Base-by-base conservation (phyloP, 2,888 invertebrate species). In the Lepas anatifera region DNA sequence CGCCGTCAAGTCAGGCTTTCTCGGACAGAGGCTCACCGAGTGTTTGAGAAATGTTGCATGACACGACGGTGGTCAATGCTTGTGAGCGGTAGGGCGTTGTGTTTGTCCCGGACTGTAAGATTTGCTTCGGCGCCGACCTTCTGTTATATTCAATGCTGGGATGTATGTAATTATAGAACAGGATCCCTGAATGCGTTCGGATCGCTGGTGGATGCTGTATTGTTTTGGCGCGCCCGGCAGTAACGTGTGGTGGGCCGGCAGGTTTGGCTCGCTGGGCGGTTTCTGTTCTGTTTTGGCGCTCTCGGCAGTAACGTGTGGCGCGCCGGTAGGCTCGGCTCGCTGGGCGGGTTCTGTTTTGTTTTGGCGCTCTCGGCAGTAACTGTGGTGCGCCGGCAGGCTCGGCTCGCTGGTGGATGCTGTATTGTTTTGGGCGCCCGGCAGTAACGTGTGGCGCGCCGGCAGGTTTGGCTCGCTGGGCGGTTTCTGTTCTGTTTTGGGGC, bases 351-450 rank as follows among this genome's bases (percentile, higher is more conserved):
- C 81, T 87, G 92, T 77, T 88, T 89, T 78, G 81, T 95, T 73
- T 82, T 90, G 70, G 89, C 92, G 77, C 84, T 85, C 77, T 81
- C 92, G 74, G 87, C 87, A 72, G 86, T 92, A 73, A 87, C 89
- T 70, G 85, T 91, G 71, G 89, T 92, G 74, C 87, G 88, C 79
- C 88, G 89, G 75, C 83, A 96, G 73, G 83, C 96, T 74, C 87
- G 92, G 76, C 96, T 97, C 16, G 92, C 96, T 79, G 96, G 95
- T 50, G 86, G 90, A 72, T 95, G 95, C 79, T 90, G 91, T n/a
- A n/a, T n/a, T n/a, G n/a, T n/a, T n/a, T n/a, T n/a, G n/a, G n/a
- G n/a, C n/a, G n/a, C n/a, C n/a, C n/a, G n/a, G n/a, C n/a, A n/a
- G 41, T 41, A 41, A 41, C 86, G 89, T 77, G 2, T 10, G 11